phyloP scores from a whole-genome alignment of 2,888 invertebrate species.

The Campaea margaritaria region DNA sequence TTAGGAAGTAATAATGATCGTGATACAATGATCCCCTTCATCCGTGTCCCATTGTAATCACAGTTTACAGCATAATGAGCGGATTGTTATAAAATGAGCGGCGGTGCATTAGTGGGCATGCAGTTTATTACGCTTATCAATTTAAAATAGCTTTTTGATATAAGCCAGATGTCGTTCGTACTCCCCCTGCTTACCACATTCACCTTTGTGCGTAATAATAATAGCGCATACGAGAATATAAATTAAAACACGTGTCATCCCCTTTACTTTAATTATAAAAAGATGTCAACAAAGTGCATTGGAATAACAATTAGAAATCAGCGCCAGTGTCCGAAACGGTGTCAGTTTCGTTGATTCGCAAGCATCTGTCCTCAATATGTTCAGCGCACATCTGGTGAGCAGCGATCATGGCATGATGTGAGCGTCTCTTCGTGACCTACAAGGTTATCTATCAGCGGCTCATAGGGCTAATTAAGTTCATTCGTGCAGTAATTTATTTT shows the following conservation, averaged over 20 bases:
- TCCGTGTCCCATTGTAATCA: slow-evolving; percentile 64
- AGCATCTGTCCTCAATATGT: slow-evolving; percentile 73
- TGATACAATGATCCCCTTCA: slow-evolving; percentile 57
- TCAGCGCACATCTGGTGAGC: slow-evolving; percentile 72
- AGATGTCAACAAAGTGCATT: slow-evolving; percentile 38
- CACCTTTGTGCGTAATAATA: slow-evolving; percentile 23
- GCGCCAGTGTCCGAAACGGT: slow-evolving; percentile 55
- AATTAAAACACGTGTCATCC: slow-evolving; percentile 19
- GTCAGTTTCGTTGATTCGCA: slow-evolving; percentile 61
- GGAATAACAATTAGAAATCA: slow-evolving; percentile 48
- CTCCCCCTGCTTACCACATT: slow-evolving; percentile 49
- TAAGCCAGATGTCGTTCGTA: slow-evolving; percentile 70
- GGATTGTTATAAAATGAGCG: slow-evolving; percentile 75
- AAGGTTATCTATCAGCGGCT: slow-evolving; percentile 66
- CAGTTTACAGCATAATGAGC: slow-evolving; percentile 69
- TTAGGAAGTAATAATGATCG: slow-evolving; percentile 53
- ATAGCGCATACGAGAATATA: slow-evolving; percentile 16
- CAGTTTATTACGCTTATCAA: slow-evolving; percentile 78
- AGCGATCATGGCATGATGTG: slow-evolving; percentile 46
- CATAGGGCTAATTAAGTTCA: slow-evolving; percentile 73
- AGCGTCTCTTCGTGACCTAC: slow-evolving; percentile 66
- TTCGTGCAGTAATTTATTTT: slow-evolving; percentile 63
- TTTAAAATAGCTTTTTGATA: slow-evolving; percentile 75
- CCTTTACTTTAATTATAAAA: slow-evolving; percentile 3
- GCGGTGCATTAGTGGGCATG: slow-evolving; percentile 73